Evolutionary conservation across 2,797 vertebrate species (phyloP).

Genomic region (Buceros bicornis): DNA sequence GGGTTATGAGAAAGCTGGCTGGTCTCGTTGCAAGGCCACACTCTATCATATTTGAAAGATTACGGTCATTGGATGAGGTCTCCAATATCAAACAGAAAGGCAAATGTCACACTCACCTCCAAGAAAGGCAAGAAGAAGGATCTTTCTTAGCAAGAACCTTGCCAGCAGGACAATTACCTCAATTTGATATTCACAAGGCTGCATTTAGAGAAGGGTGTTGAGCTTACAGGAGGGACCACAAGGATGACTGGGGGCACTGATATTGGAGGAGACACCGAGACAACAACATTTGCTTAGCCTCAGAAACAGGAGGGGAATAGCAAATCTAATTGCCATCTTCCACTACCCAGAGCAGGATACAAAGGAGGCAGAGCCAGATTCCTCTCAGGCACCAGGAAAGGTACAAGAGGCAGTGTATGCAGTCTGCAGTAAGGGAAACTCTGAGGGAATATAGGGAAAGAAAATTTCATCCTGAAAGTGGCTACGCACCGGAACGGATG

Average conservation of each 20-base stretch:
- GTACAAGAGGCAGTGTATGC: not conserved
- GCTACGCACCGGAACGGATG: not conserved
- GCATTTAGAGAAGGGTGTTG: not conserved
- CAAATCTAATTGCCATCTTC: not conserved
- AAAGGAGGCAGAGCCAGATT: not conserved
- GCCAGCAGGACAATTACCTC: not conserved
- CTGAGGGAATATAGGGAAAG: not conserved
- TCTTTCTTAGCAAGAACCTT: not conserved
- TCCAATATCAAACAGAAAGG: slow-evolving; percentile 5
- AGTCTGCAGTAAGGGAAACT: not conserved
- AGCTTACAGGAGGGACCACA: not conserved
- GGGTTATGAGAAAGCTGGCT: not conserved
- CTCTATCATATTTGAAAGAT: not conserved
- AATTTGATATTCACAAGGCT: not conserved
- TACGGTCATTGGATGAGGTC: not conserved
- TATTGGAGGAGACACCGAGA: not conserved
- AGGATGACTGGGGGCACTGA: not conserved
- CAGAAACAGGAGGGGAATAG: not conserved
- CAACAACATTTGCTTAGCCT: not conserved
- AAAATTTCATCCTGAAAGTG: not conserved
- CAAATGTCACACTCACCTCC: not conserved
- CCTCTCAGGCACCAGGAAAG: not conserved
- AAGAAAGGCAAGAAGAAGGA: not conserved
- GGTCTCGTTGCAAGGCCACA: not conserved
- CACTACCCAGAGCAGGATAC: not conserved